Evolutionary conservation across 2,113 vertebrate species (phyloP).

Genomic region (Crotophaga sulcirostris): DNA sequence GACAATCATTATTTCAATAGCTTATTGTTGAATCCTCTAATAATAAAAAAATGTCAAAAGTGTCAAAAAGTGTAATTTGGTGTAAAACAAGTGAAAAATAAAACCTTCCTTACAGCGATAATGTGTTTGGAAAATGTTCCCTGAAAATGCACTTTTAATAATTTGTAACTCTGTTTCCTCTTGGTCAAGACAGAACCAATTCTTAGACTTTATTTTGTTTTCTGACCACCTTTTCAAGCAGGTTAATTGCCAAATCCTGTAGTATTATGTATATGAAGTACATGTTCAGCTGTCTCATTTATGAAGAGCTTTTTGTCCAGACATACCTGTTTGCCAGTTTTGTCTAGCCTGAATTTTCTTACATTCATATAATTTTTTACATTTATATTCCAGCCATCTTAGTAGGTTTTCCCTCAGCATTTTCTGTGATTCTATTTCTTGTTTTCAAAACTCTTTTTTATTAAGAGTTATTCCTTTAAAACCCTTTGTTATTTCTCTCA

Average conservation of each 20-base stretch:
- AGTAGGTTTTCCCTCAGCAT: not conserved
- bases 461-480: not conserved
- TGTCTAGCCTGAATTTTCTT: not conserved
- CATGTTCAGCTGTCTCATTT: not conserved
- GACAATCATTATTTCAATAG: not conserved
- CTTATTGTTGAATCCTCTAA: not conserved
- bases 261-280: not conserved
- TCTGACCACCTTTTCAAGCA: not conserved
- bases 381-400: not conserved
- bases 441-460: not conserved
- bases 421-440: not conserved
- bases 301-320: not conserved
- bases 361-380: not conserved
- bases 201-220: not conserved
- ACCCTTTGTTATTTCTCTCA: not conserved
- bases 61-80: not conserved
- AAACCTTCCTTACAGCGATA: not conserved
- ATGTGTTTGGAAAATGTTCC: not conserved
- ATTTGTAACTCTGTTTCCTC: not conserved
- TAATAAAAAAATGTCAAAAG: not conserved
- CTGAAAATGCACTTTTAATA: not conserved
- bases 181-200: not conserved
- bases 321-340: not conserved
- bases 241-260: not conserved
- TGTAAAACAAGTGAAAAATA: not conserved